Conservation (phyloP, 92 coral and sea anemone genomes). For the Montipora capitata region DNA sequence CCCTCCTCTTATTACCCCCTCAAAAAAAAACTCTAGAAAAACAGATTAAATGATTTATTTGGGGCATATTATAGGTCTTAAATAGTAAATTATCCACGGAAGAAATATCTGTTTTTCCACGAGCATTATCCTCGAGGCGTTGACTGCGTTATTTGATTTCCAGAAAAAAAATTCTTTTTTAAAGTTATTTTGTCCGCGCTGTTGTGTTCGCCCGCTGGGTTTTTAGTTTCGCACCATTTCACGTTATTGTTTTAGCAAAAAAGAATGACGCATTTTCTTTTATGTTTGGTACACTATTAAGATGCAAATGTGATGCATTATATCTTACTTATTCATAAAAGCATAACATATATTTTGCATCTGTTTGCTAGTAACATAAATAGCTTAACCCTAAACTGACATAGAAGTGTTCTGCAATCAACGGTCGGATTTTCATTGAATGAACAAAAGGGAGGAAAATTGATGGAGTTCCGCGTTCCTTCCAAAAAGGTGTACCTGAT, state of each 20-base stretch:
- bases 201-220: not conserved
- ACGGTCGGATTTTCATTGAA: not conserved
- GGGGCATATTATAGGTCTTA: too few species aligned
- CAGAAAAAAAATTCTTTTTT: too few species aligned
- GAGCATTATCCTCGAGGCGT: too few species aligned
- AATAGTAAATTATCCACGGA: too few species aligned
- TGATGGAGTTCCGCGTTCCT: not conserved
- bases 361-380: conserved; percentile 18
- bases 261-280: conserved; percentile 21
- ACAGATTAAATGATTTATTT: too few species aligned
- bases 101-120: too few species aligned
- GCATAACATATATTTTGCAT: conserved; percentile 9
- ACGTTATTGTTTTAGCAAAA: not conserved
- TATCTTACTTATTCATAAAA: conserved; percentile 30
- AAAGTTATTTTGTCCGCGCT: not conserved
- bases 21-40: too few species aligned
- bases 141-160: too few species aligned
- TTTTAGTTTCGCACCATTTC: conserved; percentile 15
- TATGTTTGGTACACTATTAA: not conserved
- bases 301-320: conserved; percentile 38
- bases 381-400: not conserved
- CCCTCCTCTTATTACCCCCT: too few species aligned
- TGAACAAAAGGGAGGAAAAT: not conserved
- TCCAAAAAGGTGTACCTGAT: not conserved
- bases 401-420: not conserved